phyloP scores from a whole-genome alignment of 1,140 invertebrate genomes.

The Hypsibius dujardini region DNA sequence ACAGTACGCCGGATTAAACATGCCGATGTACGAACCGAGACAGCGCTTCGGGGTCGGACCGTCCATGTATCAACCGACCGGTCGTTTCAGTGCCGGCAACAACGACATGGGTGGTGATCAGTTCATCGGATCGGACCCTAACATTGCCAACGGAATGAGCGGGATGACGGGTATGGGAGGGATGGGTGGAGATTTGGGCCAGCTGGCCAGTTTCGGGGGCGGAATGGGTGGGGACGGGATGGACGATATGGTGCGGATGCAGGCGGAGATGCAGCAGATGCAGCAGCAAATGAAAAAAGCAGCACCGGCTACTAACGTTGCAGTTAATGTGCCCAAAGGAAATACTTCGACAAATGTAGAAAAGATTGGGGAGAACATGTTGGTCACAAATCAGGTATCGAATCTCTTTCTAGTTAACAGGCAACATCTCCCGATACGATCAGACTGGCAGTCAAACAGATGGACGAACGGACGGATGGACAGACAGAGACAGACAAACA shows the following conservation, averaged over 20 bases:
- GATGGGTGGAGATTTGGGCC: neutral
- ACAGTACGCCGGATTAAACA: no score
- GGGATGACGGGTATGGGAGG: constrained; percentile 2
- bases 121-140: neutral
- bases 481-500: no score
- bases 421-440: no score
- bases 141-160: neutral
- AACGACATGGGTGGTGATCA: neutral
- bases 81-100: neutral
- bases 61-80: neutral
- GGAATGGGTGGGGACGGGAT: constrained; percentile 1
- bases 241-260: constrained; percentile 4
- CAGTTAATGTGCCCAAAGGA: neutral
- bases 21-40: no score
- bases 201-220: neutral
- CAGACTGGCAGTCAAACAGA: no score
- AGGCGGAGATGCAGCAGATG: constrained; percentile 8
- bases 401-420: neutral
- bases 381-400: constrained; percentile 14
- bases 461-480: no score
- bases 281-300: neutral
- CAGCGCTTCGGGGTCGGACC: neutral
- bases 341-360: neutral
- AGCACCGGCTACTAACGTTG: neutral
- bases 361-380: neutral